Evolutionary conservation across 2,888 invertebrate genomes (phyloP), one percentile per base, ranked within the genome.

Genomic region (Ferdinandea cuprea): DNA sequence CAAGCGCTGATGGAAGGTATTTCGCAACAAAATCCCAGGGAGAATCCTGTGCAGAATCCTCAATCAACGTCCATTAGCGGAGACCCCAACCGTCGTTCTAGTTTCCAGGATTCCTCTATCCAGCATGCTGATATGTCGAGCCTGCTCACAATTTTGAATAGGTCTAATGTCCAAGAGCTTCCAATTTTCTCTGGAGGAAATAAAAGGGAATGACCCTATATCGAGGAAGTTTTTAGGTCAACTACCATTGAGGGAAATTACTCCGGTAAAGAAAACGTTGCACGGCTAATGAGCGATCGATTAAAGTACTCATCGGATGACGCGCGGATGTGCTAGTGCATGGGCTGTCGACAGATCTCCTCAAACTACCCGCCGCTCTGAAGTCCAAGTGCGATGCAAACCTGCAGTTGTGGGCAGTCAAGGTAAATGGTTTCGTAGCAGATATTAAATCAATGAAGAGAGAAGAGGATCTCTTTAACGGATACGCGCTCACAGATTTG

Each of bases 161-260:
- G 44, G 1, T 17, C 2, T 19, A 46, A 48, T 13, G 21, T 48
- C 0, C 46, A 35, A 21, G 56, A 48, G 4, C 13, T 69, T 8
- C 58, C 68, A 0, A 21, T 46, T 5, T 58, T 71, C 15, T 71
- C 59, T 4, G 59, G 59, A 1, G 9, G n/a, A 3, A 46, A 52
- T 9, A 61, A 44, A 13, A 25, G 59, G 4, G 61, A 71, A n/a
- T 71, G 71, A 44, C 59, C 40, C 1, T 61, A 61, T n/a, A 52
- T 71, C 28, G 61, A 71, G 4, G 50, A 59, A 3, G 59, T 71
- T 15, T 71, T 61, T 15, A 30, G 17, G 11, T 59, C 52, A 4
- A 71, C 52, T 1, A 71, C 61, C 0, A 3, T 13, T 1, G 72
- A 72, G 17, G 72, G 63, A n/a, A n/a, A n/a, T n/a, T n/a, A n/a